These are phyloP conservation scores for Apus apus DNA, from an alignment of 2,113 vertebrate species.

Conservation along the genomic window DNA sequence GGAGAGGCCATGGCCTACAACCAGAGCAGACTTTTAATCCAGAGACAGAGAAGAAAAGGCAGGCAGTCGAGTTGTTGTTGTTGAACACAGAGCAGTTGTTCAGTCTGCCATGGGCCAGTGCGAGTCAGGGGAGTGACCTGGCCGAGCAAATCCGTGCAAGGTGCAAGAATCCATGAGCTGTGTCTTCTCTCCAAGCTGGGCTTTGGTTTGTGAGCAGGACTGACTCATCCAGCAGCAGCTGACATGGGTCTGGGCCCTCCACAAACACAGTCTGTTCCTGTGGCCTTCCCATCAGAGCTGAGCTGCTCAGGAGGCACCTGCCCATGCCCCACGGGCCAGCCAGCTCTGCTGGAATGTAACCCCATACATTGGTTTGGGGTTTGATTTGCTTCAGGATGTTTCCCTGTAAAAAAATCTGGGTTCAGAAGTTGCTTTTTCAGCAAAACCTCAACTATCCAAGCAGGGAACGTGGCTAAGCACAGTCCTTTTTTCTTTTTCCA, in stretches of 20 bases:
- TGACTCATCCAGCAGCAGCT: neutral
- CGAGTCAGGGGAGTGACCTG: neutral
- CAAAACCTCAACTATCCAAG: neutral
- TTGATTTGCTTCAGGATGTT: neutral
- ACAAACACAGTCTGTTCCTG: neutral
- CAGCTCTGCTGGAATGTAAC: neutral
- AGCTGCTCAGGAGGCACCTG: neutral
- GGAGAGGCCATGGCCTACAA: neutral
- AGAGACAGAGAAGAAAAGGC: neutral
- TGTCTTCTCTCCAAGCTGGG: neutral
- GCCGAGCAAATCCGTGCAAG: neutral
- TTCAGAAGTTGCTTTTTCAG: neutral
- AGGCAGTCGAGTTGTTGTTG: neutral
- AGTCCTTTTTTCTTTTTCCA: too few species aligned
- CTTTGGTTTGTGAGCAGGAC: neutral
- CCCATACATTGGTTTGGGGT: accelerated
- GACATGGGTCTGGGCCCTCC: neutral
- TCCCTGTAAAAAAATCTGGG: neutral
- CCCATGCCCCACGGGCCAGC: neutral
- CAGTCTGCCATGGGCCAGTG: neutral
- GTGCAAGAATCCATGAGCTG: neutral
- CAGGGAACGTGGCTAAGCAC: neutral
- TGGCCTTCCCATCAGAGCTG: accelerated
- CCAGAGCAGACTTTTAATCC: neutral
- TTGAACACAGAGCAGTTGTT: neutral